Evolutionary conservation across 1,140 invertebrate genomes (phyloP), one percentile per base, ranked within the genome.

Genomic region (Maconellicoccus hirsutus): DNA sequence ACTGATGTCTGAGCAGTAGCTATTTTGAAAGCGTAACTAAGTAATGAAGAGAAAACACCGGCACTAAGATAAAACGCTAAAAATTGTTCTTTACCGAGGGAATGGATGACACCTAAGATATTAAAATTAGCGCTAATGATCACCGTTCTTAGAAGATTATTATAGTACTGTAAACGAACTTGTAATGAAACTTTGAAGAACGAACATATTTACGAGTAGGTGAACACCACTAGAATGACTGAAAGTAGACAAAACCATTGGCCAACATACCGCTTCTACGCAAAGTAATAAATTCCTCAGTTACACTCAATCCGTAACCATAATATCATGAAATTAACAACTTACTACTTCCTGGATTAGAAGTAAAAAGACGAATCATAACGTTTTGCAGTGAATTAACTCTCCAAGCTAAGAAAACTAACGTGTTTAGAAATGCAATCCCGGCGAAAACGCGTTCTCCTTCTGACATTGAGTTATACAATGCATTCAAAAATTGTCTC

Each of bases 191-290:
- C 69, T 70, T n/a, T 70, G 6, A 22, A 98, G 80, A 22, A 96
- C 95, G 82, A 93, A 96, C 96, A 98, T 98, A 81, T 98, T 98
- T 39, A 88, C 86, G 76, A 85, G 85, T 69, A 98, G 83, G 82
- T 98, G 96, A 61, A 94, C 80, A 33, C 86, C 77, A 10, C 89
- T 92, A 76, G 90, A 89, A 79, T 98, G 96, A 77, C 94, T 98
- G 79, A 98, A 98, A 69, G 89, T 33, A 1, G 26, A 33, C 26
- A 70, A 27, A 19, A 70, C 6, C 69, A 70, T 70, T 1, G 69
- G 27, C 33, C 26, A 69, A 25, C 23, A 70, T 19, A 70, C 29
- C 6, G 2, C 7, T 6, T 25, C 61, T 66, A 52, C 33, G n/a
- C 6, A 52, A 52, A 33, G 12, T 6, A 33, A 33, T 3, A 33